phyloP scores from a whole-genome alignment of 2,113 vertebrate species.

The Leucoraja erinaceus region DNA sequence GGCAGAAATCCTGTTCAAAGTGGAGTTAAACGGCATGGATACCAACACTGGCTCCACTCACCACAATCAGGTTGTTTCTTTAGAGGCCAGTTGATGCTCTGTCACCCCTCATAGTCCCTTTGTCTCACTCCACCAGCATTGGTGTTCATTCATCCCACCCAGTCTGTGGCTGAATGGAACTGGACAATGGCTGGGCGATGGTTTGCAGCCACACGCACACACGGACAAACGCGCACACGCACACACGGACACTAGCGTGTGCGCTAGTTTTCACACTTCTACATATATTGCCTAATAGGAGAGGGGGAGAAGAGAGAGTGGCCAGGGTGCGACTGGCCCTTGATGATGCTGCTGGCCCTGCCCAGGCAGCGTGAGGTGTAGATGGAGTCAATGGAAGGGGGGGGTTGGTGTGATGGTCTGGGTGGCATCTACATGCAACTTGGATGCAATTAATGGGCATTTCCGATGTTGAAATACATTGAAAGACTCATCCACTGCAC shows the following conservation, averaged over 20 bases:
- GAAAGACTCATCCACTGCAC: background rate
- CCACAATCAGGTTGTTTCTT: background rate
- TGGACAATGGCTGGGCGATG: slow-evolving; percentile 57
- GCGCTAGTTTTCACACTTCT: too few relatives aligned
- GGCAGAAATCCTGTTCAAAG: background rate
- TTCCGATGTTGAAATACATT: slow-evolving; percentile 31
- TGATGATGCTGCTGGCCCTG: too few relatives aligned
- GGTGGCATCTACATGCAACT: too few relatives aligned
- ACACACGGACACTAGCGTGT: too few relatives aligned
- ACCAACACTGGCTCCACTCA: background rate
- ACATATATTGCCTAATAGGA: too few relatives aligned
- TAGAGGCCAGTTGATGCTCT: background rate
- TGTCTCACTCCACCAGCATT: slow-evolving; percentile 49
- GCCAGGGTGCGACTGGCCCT: too few relatives aligned
- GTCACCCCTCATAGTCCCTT: slow-evolving; percentile 33
- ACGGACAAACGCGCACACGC: too few relatives aligned
- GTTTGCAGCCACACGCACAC: slow-evolving; percentile 43
- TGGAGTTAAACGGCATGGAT: slow-evolving; percentile 14
- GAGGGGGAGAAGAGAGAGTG: too few relatives aligned
- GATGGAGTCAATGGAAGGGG: too few relatives aligned
- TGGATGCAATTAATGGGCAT: too few relatives aligned
- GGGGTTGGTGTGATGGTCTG: too few relatives aligned
- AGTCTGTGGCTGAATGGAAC: slow-evolving; percentile 60
- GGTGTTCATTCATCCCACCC: slow-evolving; percentile 52
- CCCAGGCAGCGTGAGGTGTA: too few relatives aligned